These are phyloP conservation scores for Phania funesta DNA, from an alignment of 2,888 invertebrate genomes.

Conservation along the genomic window DNA sequence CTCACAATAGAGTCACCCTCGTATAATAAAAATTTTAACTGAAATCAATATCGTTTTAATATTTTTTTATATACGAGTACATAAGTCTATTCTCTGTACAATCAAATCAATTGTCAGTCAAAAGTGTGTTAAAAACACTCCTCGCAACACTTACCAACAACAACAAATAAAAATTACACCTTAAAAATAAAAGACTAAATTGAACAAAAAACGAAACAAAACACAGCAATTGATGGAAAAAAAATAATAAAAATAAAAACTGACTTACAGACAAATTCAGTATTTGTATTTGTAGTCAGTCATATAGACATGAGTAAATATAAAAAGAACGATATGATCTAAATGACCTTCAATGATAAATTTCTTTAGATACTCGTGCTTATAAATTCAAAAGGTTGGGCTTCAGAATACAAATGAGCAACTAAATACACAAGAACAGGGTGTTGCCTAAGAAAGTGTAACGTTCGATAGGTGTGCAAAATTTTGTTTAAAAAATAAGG, in stretches of 20 bases:
- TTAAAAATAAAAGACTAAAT: constrained; percentile 38
- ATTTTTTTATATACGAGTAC: neutral
- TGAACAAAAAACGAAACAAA: neutral
- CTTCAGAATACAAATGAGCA: constrained; percentile 58
- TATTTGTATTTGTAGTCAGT: neutral
- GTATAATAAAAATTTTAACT: neutral
- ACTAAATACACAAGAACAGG: constrained; percentile 36
- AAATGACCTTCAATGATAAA: constrained; percentile 64
- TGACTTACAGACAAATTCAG: neutral
- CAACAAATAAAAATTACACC: constrained; percentile 59
- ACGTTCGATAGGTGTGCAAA: neutral
- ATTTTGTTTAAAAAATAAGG: neutral
- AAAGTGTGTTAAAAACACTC: constrained; percentile 51
- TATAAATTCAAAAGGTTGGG: constrained; percentile 55
- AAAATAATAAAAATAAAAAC: constrained; percentile 15
- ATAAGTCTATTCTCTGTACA: neutral
- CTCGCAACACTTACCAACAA: constrained; percentile 20
- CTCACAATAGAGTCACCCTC: neutral
- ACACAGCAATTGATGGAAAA: constrained; percentile 30
- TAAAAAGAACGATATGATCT: constrained; percentile 58
- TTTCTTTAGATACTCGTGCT: constrained; percentile 54
- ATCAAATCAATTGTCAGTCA: constrained; percentile 17
- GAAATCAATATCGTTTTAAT: neutral
- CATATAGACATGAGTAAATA: constrained; percentile 22
- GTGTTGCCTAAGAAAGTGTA: neutral